Conservation (phyloP, 2,888 invertebrate genomes). For the Hyposoter dolosus region DNA sequence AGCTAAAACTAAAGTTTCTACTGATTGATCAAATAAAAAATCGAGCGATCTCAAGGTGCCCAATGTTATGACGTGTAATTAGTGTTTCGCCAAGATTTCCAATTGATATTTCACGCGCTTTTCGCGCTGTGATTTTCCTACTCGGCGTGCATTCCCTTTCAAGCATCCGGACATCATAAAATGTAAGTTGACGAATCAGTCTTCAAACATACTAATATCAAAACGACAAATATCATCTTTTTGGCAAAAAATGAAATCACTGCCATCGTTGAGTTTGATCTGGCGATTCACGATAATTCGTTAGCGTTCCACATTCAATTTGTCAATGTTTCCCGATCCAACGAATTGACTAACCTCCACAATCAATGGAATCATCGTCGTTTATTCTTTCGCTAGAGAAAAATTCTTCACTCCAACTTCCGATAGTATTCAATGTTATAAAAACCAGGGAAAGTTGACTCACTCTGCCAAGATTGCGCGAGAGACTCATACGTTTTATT, state of each 20-base stretch:
- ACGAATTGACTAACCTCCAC: neutral
- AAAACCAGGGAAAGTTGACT: conserved; percentile 42
- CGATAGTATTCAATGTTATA: neutral
- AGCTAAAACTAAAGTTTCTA: neutral
- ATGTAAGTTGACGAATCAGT: neutral
- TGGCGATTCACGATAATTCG: neutral
- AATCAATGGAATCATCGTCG: neutral
- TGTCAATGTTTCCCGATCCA: neutral
- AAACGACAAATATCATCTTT: neutral
- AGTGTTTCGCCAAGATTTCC: conserved; percentile 15
- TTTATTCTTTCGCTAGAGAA: neutral
- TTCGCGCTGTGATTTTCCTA: conserved; percentile 1
- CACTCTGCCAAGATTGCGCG: conserved; percentile 21
- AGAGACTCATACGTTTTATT: neutral
- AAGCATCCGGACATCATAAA: conserved; percentile 9
- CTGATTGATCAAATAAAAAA: neutral
- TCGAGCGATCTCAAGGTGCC: conserved; percentile 7
- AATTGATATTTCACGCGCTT: conserved; percentile 42
- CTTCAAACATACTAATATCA: neutral
- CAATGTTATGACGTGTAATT: conserved; percentile 28
- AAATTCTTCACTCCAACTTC: neutral
- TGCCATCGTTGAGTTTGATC: neutral
- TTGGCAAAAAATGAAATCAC: neutral
- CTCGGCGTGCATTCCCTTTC: neutral
- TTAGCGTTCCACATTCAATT: neutral